phyloP scores from a whole-genome alignment of 2,113 vertebrate species.

The Apteryx mantelli region DNA sequence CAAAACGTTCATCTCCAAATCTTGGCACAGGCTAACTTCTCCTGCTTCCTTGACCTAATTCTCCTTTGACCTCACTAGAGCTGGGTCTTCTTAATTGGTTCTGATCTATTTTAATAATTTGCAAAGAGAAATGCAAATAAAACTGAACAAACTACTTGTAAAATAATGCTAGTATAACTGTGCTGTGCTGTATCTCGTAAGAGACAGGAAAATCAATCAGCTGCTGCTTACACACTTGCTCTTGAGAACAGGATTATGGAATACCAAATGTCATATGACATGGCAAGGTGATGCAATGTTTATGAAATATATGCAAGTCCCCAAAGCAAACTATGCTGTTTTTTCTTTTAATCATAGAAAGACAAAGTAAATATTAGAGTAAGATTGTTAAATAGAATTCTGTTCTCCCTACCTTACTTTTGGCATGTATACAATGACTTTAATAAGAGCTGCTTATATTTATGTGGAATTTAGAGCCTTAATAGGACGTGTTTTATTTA shows the following conservation, averaged over 20 bases:
- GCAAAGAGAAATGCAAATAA: neutral
- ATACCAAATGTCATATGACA: neutral
- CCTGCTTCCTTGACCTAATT: neutral
- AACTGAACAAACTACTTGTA: neutral
- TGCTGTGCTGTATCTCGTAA: neutral
- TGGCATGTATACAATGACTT: neutral
- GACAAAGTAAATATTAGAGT: neutral
- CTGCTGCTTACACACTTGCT: neutral
- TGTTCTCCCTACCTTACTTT: neutral
- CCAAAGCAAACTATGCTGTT: neutral
- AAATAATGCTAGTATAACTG: neutral
- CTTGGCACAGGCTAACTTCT: neutral
- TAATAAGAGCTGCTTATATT: neutral
- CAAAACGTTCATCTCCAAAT: neutral
- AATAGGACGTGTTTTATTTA: neutral
- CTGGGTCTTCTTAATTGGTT: neutral
- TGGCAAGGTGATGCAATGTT: neutral
- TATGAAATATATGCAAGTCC: neutral
- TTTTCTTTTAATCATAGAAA: neutral
- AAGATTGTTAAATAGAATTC: neutral
- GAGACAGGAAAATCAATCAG: neutral
- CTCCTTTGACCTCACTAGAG: neutral
- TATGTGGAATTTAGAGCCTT: neutral
- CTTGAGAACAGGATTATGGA: neutral
- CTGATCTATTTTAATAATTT: neutral